Base-by-base conservation (phyloP, 2,888 invertebrate species). In the Frankliniella fusca region DNA sequence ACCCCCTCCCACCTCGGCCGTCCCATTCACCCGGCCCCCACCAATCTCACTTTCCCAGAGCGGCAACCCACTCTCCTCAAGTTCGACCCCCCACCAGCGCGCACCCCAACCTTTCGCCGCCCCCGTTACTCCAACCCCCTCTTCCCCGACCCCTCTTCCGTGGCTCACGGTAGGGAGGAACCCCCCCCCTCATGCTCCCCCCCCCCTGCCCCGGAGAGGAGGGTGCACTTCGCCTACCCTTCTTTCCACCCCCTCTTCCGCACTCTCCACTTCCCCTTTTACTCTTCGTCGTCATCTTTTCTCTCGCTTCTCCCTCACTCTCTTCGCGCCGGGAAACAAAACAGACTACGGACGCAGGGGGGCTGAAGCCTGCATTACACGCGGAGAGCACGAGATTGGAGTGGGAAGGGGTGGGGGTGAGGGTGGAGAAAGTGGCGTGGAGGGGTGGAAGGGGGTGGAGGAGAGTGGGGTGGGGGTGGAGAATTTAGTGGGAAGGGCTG, bases 1-100 rank as follows among this genome's bases (percentile, higher is more conserved):
- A 15, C 50, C 54, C 54, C 2, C 54, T 54, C 54, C 54, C 12
- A 15, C 18, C 61, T 15, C 61, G 38, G 38, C 38, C 38, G 27
- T 76, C 70, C 38, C 70, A 76, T 76, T 76, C 70, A 76, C 70
- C 70, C 70, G 27, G 27, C 27, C 70, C 70, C 70, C 70, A 11
- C 54, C 54, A 54, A 15, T 54, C 54, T 20, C 15, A 20, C 54
- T 20, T 15, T 15, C 15, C n/a, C n/a, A n/a, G n/a, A n/a, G n/a
- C n/a, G n/a, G n/a, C 18, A 20, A 15, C 54, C 54, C 54, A 20
- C 54, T 15, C 15, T 15, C 70, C 70, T 11, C n/a, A 65, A 18
- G 15, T 18, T 54, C 11, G 54, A 54, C 15, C 54, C 54, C 54
- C 54, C 54, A 9, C 65, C 65, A n/a, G 20, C 20, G 20, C 65